Conservation (phyloP, 2,113 vertebrate species). For the Psittacula cyanocephala region DNA sequence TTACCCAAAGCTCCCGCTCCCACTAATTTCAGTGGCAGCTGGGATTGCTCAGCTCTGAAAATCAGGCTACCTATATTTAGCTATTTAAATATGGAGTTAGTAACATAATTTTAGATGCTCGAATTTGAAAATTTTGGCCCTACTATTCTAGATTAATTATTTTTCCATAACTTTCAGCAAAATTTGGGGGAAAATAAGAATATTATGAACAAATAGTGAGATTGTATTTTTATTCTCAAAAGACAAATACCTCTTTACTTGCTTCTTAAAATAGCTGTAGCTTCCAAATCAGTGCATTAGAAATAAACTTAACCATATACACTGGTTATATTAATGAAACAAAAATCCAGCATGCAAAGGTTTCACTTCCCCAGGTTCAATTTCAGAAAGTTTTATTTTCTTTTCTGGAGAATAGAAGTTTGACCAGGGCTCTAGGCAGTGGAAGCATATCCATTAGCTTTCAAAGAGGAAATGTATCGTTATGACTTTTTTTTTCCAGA, state of each 20-base stretch:
- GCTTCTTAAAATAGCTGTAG: neutral
- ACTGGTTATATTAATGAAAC: neutral
- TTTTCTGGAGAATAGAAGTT: neutral
- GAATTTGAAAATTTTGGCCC: constrained; percentile 8
- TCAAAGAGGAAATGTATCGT: neutral
- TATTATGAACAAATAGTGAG: neutral
- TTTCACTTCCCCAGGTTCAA: neutral
- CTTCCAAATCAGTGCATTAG: neutral
- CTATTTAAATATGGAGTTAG: neutral
- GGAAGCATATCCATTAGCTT: neutral
- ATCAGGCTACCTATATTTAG: constrained; percentile 46
- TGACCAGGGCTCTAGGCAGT: neutral
- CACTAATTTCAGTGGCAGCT: constrained; percentile 39
- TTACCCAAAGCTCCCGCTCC: constrained; percentile 27
- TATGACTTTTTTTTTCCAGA: neutral
- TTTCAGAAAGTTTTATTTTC: neutral
- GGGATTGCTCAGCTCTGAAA: constrained; percentile 47
- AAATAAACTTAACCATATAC: neutral
- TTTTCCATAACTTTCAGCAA: neutral
- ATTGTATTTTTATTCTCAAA: neutral
- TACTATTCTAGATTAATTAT: neutral
- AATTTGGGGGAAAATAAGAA: neutral
- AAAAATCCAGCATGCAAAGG: neutral
- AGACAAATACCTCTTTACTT: neutral
- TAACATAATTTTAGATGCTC: constrained; percentile 5